Base-by-base conservation (phyloP, 1,140 invertebrate genomes). In the Centruroides vittatus region DNA sequence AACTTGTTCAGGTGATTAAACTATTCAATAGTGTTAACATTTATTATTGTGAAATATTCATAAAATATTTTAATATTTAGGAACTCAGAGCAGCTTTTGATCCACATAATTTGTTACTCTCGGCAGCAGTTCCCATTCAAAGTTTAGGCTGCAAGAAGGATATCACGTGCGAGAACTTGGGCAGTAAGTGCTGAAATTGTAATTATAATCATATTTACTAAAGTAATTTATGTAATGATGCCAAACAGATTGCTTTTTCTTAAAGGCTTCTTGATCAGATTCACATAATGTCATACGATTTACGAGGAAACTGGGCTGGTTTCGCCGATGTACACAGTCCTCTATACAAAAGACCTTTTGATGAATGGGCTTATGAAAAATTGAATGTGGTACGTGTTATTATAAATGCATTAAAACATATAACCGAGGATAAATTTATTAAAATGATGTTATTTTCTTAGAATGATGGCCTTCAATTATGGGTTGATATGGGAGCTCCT, bases 241-340 rank as follows among this genome's bases (percentile, higher is more conserved):
- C 46, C 12, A 36, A 49, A 50, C 11, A 52, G 23, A 54, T 48
- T 51, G 51, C 13, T 61, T 61, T 61, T 61, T 50, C 62, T 67
- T 35, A 1, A 11, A 65, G 63, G 47, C 52, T 72, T 51, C 64
- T 89, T 13, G 87, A 91, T 70, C 88, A 86, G 5, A 82, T 92
- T 57, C 88, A 92, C 69, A 86, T 88, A 10, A 93, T 93, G 89
- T 80, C 88, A 0, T 95, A 95, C 70, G 91, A 94, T 75, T 77
- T 94, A 13, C 79, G 90, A 65, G 92, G 92, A 35, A 90, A 91
- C 67, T 94, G 90, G 90, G 89, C 86, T 6, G 87, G 86, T 49
- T 88, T 88, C 67, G 89, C 90, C 1, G 89, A 91, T 69, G 83
- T 86, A 0, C 88, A 92, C 69, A 89, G 86, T 68, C 86, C 88